These are phyloP conservation scores for Bambusicola thoracicus DNA, from an alignment of 2,113 vertebrate species.

Conservation along the genomic window DNA sequence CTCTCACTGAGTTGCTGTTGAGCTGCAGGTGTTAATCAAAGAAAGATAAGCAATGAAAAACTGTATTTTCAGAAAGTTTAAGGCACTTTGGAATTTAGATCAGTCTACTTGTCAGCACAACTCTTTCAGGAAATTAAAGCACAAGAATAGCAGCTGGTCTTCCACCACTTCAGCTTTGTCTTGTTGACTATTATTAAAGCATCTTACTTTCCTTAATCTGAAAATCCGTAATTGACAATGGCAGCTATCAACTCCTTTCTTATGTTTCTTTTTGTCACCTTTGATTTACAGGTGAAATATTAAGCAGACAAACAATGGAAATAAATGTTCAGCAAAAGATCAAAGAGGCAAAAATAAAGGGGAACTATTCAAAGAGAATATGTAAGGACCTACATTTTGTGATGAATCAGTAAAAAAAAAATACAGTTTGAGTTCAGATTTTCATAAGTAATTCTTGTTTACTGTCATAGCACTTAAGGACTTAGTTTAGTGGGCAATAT, in stretches of 20 bases:
- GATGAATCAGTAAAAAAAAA: background rate
- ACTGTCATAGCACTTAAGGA: too few relatives aligned
- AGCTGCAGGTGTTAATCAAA: background rate
- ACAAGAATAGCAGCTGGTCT: background rate
- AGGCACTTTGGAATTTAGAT: background rate
- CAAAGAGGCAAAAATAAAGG: slow-evolving; percentile 12
- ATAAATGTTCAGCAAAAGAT: slow-evolving; percentile 26
- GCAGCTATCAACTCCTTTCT: slow-evolving; percentile 30
- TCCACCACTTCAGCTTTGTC: background rate
- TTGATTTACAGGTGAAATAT: slow-evolving; percentile 42
- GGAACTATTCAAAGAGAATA: slow-evolving; percentile 42
- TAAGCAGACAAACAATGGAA: background rate
- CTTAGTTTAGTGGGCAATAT: too few relatives aligned
- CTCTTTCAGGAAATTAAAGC: slow-evolving; percentile 3
- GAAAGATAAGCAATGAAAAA: background rate
- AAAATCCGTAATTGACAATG: slow-evolving; percentile 29
- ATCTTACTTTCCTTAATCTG: background rate
- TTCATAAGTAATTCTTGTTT: background rate
- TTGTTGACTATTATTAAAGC: background rate
- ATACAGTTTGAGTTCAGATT: slow-evolving; percentile 1
- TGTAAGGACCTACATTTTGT: slow-evolving; percentile 18
- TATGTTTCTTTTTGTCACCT: slow-evolving; percentile 22
- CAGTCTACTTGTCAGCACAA: background rate
- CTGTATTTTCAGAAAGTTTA: background rate
- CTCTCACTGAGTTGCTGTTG: background rate